These are phyloP conservation scores for Mustela lutreola DNA, from an alignment of 2,113 vertebrate species.

Conservation along the genomic window DNA sequence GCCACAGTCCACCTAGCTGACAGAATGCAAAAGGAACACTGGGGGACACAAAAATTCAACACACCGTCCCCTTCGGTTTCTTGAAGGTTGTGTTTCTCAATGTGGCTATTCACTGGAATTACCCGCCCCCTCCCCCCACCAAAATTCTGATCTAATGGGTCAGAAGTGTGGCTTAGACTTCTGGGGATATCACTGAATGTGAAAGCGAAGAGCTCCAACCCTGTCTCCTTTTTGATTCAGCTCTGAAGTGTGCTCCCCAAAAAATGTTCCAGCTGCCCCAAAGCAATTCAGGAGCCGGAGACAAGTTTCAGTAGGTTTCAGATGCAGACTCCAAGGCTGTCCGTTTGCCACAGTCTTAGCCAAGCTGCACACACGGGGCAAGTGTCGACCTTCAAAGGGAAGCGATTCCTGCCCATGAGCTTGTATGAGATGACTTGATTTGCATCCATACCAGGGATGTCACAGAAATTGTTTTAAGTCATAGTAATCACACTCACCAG, in stretches of 20 bases:
- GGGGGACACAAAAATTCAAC: not conserved
- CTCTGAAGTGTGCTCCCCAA: not conserved
- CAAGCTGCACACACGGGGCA: not conserved
- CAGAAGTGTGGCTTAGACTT: not conserved
- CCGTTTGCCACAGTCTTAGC: not conserved
- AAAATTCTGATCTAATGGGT: not conserved
- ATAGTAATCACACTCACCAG: not conserved
- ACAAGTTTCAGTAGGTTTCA: not conserved
- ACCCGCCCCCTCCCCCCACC: no score
- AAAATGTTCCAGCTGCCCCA: not conserved
- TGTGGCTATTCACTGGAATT: not conserved
- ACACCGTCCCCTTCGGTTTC: not conserved
- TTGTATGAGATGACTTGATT: not conserved
- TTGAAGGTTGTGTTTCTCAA: not conserved
- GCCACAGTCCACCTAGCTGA: no score
- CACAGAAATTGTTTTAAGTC: not conserved
- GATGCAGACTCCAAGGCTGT: not conserved
- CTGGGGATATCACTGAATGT: not conserved
- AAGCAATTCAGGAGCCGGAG: not conserved
- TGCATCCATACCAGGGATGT: not conserved
- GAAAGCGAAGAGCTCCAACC: not conserved
- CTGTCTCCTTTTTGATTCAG: not conserved
- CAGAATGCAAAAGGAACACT: not conserved
- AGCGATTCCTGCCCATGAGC: not conserved
- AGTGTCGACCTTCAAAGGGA: not conserved